These are phyloP conservation scores for Heliothis virescens DNA, from an alignment of 1,140 invertebrate species.

Conservation along the genomic window DNA sequence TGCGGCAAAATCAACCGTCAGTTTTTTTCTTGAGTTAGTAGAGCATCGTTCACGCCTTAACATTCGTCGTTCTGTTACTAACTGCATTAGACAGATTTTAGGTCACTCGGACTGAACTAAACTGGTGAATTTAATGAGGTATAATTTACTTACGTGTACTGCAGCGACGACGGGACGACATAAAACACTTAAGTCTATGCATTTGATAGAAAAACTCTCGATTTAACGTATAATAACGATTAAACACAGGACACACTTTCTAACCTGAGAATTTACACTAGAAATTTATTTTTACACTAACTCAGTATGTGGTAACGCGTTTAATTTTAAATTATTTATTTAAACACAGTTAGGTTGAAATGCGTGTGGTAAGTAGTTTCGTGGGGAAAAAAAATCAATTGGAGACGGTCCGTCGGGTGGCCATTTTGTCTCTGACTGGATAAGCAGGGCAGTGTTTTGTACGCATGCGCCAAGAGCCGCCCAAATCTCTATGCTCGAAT, in stretches of 20 bases:
- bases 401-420: conserved; percentile 61
- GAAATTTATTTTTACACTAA: conserved; percentile 41
- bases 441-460: conserved; percentile 47
- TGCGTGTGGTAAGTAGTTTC: conserved; percentile 53
- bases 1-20: conserved; percentile 5
- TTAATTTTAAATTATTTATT: conserved; percentile 43
- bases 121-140: conserved; percentile 20
- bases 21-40: conserved; percentile 29
- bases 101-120: conserved; percentile 58
- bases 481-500: conserved; percentile 49
- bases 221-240: conserved; percentile 26
- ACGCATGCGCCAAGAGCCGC: conserved; percentile 65
- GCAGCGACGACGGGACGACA: conserved; percentile 22
- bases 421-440: conserved; percentile 71
- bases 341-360: conserved; percentile 42
- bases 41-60: conserved; percentile 40
- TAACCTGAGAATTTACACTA: conserved; percentile 16
- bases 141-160: conserved; percentile 56
- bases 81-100: conserved; percentile 70
- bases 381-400: conserved; percentile 72
- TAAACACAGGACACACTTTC: conserved; percentile 16
- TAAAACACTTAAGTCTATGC: conserved; percentile 43
- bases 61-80: conserved; percentile 54
- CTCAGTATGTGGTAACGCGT: background rate
- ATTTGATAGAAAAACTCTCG: conserved; percentile 40